Conservation (phyloP, 2,797 vertebrate genomes). For the Neomorphus geoffroyi region DNA sequence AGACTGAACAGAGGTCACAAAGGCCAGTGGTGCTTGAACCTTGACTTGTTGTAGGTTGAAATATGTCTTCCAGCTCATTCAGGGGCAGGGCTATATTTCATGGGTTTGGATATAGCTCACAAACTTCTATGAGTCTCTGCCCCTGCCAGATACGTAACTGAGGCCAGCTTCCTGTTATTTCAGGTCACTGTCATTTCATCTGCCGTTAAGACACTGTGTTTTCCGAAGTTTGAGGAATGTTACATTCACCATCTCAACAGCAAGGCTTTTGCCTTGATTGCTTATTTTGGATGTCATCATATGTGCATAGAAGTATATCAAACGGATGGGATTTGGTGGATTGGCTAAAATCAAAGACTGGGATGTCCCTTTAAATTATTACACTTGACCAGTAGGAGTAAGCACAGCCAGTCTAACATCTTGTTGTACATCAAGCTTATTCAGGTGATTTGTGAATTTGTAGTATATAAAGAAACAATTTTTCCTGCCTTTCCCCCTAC, state of each 20-base stretch:
- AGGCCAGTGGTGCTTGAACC: background rate
- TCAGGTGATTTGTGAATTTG: background rate
- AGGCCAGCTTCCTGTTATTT: conserved; percentile 17
- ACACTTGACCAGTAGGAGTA: background rate
- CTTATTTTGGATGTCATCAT: background rate
- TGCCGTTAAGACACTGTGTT: background rate
- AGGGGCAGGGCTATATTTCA: conserved; percentile 14
- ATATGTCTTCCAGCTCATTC: background rate
- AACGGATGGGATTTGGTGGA: background rate
- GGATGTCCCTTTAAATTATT: background rate
- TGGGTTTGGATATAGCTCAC: background rate
- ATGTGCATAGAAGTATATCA: background rate
- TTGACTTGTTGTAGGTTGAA: background rate
- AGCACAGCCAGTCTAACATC: background rate
- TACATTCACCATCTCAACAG: background rate
- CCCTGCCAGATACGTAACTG: background rate
- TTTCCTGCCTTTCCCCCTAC: background rate
- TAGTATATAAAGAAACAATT: background rate
- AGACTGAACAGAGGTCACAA: background rate
- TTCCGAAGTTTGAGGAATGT: background rate
- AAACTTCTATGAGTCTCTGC: background rate
- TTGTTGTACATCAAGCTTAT: background rate
- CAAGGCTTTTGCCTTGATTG: background rate
- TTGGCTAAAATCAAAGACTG: background rate
- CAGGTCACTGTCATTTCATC: background rate